A percentile compares a stretch with the other conserved stretches of the same genome.
Evolutionary conservation across 2,888 invertebrate species (phyloP).

Genomic region (Chymomyza fuscimana): DNA sequence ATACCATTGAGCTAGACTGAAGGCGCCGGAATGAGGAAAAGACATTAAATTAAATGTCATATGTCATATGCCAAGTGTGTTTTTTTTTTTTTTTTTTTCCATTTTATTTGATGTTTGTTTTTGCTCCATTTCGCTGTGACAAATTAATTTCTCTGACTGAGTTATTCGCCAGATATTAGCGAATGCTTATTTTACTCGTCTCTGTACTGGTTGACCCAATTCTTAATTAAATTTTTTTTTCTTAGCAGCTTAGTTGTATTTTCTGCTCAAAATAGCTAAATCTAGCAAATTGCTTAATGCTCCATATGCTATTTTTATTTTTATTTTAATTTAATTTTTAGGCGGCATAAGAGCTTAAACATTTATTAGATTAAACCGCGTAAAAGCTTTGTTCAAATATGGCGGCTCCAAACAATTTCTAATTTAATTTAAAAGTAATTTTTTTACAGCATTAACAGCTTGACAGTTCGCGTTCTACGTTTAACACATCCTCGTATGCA

Average conservation of each 20-base stretch:
- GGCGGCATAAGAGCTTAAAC: neutral
- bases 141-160: slow-evolving; percentile 58
- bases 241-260: neutral
- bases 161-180: neutral
- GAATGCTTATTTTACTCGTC: too few species aligned
- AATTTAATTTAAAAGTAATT: slow-evolving; percentile 56
- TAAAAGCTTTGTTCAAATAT: slow-evolving; percentile 58
- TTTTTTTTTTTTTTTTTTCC: slow-evolving; percentile 10
- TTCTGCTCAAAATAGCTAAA: neutral
- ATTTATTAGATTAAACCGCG: slow-evolving; percentile 31
- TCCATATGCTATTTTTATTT: neutral
- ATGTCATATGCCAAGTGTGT: slow-evolving; percentile 70
- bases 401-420: slow-evolving; percentile 37
- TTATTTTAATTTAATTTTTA: neutral
- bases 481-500: neutral
- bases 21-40: slow-evolving; percentile 50
- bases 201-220: neutral
- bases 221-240: neutral
- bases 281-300: neutral
- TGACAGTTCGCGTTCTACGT: neutral
- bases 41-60: slow-evolving; percentile 74
- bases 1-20: slow-evolving; percentile 11
- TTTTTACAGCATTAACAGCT: slow-evolving; percentile 8
- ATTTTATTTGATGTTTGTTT: slow-evolving; percentile 11
- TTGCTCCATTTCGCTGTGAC: neutral